Evolutionary conservation across 2,797 vertebrate species (phyloP).

Genomic region (Ammospiza maritima): DNA sequence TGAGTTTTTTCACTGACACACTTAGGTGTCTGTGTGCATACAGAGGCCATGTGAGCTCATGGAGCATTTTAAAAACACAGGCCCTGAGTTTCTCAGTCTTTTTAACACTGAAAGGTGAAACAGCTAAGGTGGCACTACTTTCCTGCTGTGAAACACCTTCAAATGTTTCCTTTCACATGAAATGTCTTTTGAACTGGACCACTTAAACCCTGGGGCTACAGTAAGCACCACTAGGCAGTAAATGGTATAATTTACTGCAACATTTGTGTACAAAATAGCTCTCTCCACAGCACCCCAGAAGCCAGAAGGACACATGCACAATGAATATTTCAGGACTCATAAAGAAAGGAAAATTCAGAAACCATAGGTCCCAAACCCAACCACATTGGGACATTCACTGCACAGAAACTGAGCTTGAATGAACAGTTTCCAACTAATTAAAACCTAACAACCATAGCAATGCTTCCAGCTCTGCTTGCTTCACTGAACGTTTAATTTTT

Average conservation of each 20-base stretch:
- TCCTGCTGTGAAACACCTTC: not conserved
- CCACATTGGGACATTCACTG: not conserved
- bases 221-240: not conserved
- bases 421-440: conserved; percentile 22
- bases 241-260: not conserved
- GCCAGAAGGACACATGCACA: not conserved
- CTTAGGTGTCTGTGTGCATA: fast-evolving
- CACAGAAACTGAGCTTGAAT: not conserved
- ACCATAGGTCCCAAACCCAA: not conserved
- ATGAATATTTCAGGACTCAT: not conserved
- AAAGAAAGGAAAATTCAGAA: not conserved
- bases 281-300: not conserved
- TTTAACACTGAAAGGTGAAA: not conserved
- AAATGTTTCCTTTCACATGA: not conserved
- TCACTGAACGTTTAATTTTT: not conserved
- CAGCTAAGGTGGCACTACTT: not conserved
- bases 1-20: not conserved
- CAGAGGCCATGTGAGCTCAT: fast-evolving
- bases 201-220: not conserved
- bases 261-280: not conserved
- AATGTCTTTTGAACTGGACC: not conserved
- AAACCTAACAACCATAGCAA: not conserved
- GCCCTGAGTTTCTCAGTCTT: not conserved
- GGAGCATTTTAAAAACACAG: not conserved
- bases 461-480: not conserved